These are phyloP conservation scores for Caenorhabditis uteleia DNA, from an alignment of 2,888 invertebrate genomes.

Conservation along the genomic window DNA sequence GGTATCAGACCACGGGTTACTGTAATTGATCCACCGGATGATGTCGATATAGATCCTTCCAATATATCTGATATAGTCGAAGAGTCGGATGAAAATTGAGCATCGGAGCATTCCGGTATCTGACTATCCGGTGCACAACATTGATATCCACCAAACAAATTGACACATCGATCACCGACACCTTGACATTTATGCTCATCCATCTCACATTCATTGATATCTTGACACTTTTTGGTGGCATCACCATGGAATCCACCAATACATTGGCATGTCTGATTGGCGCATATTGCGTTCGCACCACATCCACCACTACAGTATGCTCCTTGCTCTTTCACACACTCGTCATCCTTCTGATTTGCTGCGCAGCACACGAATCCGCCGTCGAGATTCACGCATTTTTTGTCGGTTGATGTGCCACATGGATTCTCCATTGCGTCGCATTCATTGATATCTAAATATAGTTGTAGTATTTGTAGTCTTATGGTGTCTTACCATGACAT, in stretches of 20 bases:
- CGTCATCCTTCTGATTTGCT: slow-evolving; percentile 64
- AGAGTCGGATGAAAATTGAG: slow-evolving; percentile 22
- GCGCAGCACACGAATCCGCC: slow-evolving; percentile 70
- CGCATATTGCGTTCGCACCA: slow-evolving; percentile 61
- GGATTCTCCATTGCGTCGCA: slow-evolving; percentile 56
- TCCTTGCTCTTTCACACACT: slow-evolving; percentile 62
- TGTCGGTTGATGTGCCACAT: slow-evolving; percentile 53
- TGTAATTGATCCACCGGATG: slow-evolving; percentile 23
- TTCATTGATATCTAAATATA: slow-evolving; percentile 69
- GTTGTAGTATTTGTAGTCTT: slow-evolving; percentile 26
- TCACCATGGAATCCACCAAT: slow-evolving; percentile 88
- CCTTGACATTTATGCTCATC: slow-evolving; percentile 53
- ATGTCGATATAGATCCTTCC: slow-evolving; percentile 24
- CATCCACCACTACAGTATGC: slow-evolving; percentile 64
- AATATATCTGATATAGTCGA: slow-evolving; percentile 20
- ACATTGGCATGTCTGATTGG: slow-evolving; percentile 78
- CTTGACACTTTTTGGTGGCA: slow-evolving; percentile 62
- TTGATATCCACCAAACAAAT: slow-evolving; percentile 55
- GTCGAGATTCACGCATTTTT: slow-evolving; percentile 64
- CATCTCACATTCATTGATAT: slow-evolving; percentile 65
- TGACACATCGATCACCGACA: slow-evolving; percentile 62
- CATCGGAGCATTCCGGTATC: slow-evolving; percentile 51
- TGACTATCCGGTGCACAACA: slow-evolving; percentile 56
- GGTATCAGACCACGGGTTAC: slow-evolving; percentile 24
- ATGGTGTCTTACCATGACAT: slow-evolving; percentile 48